Conservation (phyloP, 2,888 invertebrate genomes). For the Nephrotoma flavescens region DNA sequence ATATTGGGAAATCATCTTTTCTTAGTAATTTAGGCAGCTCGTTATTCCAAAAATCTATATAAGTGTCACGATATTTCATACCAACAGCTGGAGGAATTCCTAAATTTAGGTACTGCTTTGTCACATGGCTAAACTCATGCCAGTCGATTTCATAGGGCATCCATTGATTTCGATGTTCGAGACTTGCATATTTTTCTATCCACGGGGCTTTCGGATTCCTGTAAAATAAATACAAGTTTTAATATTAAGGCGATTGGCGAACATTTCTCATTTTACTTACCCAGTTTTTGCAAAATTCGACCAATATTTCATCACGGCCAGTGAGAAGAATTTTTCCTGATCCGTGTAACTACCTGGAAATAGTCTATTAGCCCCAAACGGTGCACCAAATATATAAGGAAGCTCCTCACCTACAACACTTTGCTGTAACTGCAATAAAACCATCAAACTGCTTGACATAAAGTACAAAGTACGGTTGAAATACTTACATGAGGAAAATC, state of each 20-base stretch:
- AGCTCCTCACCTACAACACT: conserved; percentile 76
- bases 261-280: conserved; percentile 37
- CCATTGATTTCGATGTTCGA: conserved; percentile 47
- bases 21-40: conserved; percentile 57
- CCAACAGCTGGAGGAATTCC: conserved; percentile 62
- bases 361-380: conserved; percentile 57
- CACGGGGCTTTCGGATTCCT: conserved; percentile 68
- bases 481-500: conserved; percentile 60
- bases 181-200: conserved; percentile 45
- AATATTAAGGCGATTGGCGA: not conserved
- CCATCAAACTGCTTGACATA: conserved; percentile 9
- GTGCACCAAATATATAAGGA: conserved; percentile 76
- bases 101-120: conserved; percentile 63
- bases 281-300: conserved; percentile 82
- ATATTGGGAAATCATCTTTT: conserved; percentile 23
- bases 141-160: conserved; percentile 58
- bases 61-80: conserved; percentile 59
- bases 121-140: conserved; percentile 64
- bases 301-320: conserved; percentile 79
- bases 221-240: conserved; percentile 6
- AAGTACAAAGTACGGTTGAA: not conserved
- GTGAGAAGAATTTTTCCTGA: conserved; percentile 65
- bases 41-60: conserved; percentile 74
- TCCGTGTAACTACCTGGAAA: conserved; percentile 58
- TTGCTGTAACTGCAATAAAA: conserved; percentile 44